Conservation (phyloP, 2,797 vertebrate species). For the Microctenopoma steveboyesi region DNA sequence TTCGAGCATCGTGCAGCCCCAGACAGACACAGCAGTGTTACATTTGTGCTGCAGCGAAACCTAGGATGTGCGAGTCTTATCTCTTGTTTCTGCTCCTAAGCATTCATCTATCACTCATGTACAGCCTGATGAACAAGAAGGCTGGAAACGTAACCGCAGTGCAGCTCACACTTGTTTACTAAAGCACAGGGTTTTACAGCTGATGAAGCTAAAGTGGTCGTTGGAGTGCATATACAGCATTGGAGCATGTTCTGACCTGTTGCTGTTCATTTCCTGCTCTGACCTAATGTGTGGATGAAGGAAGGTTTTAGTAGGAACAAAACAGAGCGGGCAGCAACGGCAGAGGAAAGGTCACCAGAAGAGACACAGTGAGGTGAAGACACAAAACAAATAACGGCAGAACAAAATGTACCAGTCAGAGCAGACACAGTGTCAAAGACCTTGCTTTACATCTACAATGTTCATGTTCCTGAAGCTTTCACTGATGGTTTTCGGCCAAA, state of each 20-base stretch:
- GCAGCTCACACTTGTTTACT: background rate
- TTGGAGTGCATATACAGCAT: background rate
- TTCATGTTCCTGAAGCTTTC: background rate
- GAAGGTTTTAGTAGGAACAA: background rate
- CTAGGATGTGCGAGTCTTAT: slow-evolving; percentile 59
- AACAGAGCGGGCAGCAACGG: background rate
- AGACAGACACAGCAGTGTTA: slow-evolving; percentile 7
- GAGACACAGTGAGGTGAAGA: background rate
- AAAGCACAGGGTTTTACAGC: too few relatives aligned
- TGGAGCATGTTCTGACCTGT: background rate
- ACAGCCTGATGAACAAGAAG: background rate
- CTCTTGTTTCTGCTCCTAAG: slow-evolving; percentile 68
- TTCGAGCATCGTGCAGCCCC: slow-evolving; percentile 44
- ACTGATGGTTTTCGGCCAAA: too few relatives aligned
- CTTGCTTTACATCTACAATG: background rate
- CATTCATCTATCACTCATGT: background rate
- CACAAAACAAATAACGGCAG: background rate
- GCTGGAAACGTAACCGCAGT: too few relatives aligned
- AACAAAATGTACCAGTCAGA: background rate
- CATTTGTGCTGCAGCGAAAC: background rate
- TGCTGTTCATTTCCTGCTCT: slow-evolving; percentile 36
- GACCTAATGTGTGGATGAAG: background rate
- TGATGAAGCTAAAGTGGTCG: too few relatives aligned
- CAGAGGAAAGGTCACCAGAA: background rate
- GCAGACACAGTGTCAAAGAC: background rate